Evolutionary conservation across 1,140 invertebrate species (phyloP), one percentile per base, ranked within the genome.

Genomic region (Proctacanthus coquilletti): DNA sequence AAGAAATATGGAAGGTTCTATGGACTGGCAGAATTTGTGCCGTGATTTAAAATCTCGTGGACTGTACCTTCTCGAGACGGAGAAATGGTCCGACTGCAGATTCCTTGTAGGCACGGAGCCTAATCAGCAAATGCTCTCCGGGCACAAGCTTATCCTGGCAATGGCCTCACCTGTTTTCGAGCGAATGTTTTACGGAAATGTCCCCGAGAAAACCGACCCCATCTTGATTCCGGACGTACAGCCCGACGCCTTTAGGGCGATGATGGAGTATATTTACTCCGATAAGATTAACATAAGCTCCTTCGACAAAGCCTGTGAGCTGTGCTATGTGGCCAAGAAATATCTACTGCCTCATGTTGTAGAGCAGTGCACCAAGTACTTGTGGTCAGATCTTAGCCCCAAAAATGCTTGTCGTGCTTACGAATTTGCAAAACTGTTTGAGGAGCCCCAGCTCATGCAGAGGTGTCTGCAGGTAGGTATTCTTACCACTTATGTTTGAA

Each of bases 261-360:
- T 88, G 40, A 52, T 84, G 3, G 70, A 80, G 61, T 87, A 84
- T 45, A 82, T 88, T 32, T 88, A 87, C 50, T 81, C 78, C 8
- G 82, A 85, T 47, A 69, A 75, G 44, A 77, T 85, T 29, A 74
- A 77, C 42, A 69, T 87, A 8, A 70, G 69, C 35, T 81, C 79
- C 5, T 84, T 84, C 53, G 81, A 85, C 46, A 74, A 84, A 49
- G 83, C 81, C 0, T 85, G 81, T 60, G 81, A 87, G 45, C 60
- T 87, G 10, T 87, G 81, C 53, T 85, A 86, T 58, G 82, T 79
- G 38, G 83, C 83, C 10, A 87, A 87, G 48, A 88, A 88, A 48
- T 88, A 87, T 48, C 83, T 87, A 77, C 51, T 88, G 14, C 82
- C 83, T 1, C 71, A 76, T 56, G 63, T 88, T 4, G 78, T 85